These are phyloP conservation scores for Gryon sp. DNA, from an alignment of 1,140 invertebrate species.

Conservation along the genomic window DNA sequence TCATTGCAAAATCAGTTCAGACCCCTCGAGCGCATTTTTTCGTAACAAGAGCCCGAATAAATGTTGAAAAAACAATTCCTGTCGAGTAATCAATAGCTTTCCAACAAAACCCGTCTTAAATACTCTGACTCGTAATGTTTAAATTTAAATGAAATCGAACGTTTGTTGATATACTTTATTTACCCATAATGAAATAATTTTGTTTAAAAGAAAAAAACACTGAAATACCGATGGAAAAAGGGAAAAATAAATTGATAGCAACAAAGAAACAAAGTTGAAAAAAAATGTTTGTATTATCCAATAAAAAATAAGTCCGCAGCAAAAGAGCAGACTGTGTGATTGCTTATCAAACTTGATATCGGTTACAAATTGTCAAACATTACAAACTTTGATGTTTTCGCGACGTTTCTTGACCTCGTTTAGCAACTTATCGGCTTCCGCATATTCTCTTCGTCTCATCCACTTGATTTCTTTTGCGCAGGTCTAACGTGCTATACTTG, in stretches of 20 bases:
- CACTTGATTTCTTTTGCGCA: slow-evolving; percentile 69
- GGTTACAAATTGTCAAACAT: slow-evolving; percentile 48
- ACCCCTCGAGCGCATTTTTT: slow-evolving; percentile 2
- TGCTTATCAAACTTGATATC: slow-evolving; percentile 25
- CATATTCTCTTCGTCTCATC: slow-evolving; percentile 57
- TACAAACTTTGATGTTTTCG: slow-evolving; percentile 40
- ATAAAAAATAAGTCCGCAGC: background rate
- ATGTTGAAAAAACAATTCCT: background rate
- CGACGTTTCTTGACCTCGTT: slow-evolving; percentile 50
- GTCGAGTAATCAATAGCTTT: background rate
- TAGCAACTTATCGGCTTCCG: slow-evolving; percentile 47
- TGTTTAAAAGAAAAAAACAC: background rate
- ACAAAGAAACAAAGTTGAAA: no score
- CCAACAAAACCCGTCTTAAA: no score
- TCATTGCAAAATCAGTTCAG: slow-evolving; percentile 9
- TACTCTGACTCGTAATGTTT: no score
- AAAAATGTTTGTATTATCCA: no score
- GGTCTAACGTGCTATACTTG: slow-evolving; percentile 85
- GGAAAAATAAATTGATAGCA: no score
- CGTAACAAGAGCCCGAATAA: background rate
- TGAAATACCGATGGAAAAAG: background rate
- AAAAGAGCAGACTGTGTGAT: background rate
- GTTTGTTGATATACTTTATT: no score
- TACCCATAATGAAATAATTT: no score
- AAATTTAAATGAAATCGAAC: no score